Percentiles rank a stretch among this genome's conserved stretches.
Conservation (phyloP, 2,113 vertebrate species). For the Prunella fulvescens region DNA sequence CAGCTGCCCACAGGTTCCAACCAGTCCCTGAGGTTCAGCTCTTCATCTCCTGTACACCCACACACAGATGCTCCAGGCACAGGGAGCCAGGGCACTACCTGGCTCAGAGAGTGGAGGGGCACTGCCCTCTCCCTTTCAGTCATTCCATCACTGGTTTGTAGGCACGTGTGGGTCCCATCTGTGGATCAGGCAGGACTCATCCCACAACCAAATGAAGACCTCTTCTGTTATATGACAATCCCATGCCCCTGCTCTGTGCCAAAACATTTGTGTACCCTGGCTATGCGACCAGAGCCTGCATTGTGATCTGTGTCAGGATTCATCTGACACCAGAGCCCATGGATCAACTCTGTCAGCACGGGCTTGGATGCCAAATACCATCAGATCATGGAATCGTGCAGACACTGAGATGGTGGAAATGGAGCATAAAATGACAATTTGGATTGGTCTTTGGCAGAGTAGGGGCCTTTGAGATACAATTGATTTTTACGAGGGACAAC, state of each 20-base stretch:
- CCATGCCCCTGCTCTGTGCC: not conserved
- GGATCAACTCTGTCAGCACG: not conserved
- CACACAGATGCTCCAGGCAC: not conserved
- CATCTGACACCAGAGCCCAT: not conserved
- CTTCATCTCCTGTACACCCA: not conserved
- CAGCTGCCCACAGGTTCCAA: not conserved
- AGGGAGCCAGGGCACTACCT: not conserved
- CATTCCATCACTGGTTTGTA: not conserved
- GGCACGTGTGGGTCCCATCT: rapidly evolving
- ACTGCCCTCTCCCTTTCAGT: not conserved
- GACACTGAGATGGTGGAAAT: not conserved
- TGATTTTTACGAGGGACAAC: not conserved
- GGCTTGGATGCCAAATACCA: not conserved
- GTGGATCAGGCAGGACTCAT: not conserved
- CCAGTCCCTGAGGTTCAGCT: not conserved
- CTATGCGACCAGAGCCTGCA: not conserved
- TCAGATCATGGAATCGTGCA: not conserved
- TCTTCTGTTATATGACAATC: not conserved
- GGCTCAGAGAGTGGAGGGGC: not conserved
- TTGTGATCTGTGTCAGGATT: not conserved
- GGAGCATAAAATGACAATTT: not conserved
- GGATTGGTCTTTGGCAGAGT: not conserved
- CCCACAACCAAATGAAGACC: not conserved
- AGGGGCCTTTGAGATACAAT: not conserved
- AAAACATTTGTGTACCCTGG: rapidly evolving